phyloP scores from a whole-genome alignment of 2,888 invertebrate genomes.

The Troilus luridus region DNA sequence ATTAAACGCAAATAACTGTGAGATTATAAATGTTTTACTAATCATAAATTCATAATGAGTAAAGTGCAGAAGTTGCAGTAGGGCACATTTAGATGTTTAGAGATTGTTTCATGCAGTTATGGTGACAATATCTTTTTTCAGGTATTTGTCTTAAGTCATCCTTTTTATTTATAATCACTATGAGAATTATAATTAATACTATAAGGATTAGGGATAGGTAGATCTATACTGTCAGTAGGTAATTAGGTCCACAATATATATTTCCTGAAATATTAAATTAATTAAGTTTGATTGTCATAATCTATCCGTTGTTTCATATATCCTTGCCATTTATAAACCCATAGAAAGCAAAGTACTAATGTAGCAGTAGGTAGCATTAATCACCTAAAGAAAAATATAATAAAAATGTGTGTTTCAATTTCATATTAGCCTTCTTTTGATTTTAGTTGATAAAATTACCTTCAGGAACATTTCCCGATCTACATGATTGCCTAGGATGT shows the following conservation, averaged over 20 bases:
- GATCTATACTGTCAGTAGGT: background rate
- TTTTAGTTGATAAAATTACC: background rate
- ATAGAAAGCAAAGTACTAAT: background rate
- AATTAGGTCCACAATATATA: background rate
- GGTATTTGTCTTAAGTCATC: too few relatives aligned
- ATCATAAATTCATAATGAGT: too few relatives aligned
- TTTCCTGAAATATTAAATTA: background rate
- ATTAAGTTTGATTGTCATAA: background rate
- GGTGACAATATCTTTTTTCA: too few relatives aligned
- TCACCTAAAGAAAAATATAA: background rate
- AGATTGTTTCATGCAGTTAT: too few relatives aligned
- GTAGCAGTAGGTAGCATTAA: constrained; percentile 13
- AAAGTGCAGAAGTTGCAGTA: too few relatives aligned
- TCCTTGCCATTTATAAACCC: background rate
- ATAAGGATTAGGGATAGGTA: background rate
- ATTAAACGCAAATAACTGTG: too few relatives aligned
- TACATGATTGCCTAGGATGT: background rate
- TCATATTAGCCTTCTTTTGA: background rate
- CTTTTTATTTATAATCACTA: too few relatives aligned
- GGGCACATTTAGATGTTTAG: too few relatives aligned
- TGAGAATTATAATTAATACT: background rate
- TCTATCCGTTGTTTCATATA: background rate
- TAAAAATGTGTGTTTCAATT: background rate
- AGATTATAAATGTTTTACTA: too few relatives aligned
- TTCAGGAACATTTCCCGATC: constrained; percentile 14